phyloP scores from a whole-genome alignment of 1,140 invertebrate genomes.

The Melanaphis sacchari region DNA sequence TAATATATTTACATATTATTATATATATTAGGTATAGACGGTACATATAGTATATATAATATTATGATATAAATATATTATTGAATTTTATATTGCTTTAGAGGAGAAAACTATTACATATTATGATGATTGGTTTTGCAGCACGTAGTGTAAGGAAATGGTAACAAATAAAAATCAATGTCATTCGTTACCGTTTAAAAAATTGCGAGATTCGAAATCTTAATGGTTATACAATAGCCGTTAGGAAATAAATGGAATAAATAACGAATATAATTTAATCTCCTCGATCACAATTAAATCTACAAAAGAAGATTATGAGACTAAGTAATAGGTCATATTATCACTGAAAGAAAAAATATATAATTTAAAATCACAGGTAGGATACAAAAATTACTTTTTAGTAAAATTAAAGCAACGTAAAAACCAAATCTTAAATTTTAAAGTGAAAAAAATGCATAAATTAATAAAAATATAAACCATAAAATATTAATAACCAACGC shows the following conservation, averaged over 20 bases:
- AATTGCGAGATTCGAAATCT: not conserved
- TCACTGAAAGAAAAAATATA: not conserved
- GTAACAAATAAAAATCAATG: not conserved
- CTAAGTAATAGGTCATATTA: not conserved
- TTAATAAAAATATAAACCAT: not conserved
- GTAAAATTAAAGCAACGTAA: not conserved
- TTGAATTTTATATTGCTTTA: not conserved
- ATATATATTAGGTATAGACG: too few relatives aligned
- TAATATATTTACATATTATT: not conserved
- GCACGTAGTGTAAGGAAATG: not conserved
- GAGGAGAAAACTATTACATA: not conserved
- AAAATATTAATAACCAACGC: constrained; percentile 2
- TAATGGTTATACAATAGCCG: not conserved
- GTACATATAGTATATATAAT: not conserved
- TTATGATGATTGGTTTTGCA: not conserved
- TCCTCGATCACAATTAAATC: not conserved
- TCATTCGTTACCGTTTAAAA: not conserved
- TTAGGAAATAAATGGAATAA: not conserved
- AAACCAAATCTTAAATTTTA: not conserved
- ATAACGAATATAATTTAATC: constrained; percentile 20
- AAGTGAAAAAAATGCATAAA: not conserved
- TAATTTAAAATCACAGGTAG: not conserved
- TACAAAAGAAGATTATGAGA: not conserved
- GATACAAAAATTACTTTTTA: not conserved
- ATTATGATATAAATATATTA: not conserved